These are phyloP conservation scores for Prunella strophiata DNA, from an alignment of 2,797 vertebrate genomes.

Conservation along the genomic window DNA sequence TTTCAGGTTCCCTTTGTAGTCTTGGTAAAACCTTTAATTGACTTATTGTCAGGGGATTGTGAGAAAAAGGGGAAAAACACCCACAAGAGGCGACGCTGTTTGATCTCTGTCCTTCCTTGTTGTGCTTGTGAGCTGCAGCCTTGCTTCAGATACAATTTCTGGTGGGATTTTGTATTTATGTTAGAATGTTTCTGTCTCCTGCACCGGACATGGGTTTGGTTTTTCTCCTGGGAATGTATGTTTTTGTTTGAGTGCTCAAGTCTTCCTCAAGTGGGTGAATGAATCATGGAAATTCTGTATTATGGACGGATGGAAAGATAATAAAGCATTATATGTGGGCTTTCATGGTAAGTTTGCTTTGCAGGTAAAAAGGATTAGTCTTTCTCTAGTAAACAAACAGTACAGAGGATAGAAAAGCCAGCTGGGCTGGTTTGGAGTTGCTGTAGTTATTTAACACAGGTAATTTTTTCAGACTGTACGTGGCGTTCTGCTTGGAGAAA, in stretches of 20 bases:
- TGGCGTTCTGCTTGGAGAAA: neutral
- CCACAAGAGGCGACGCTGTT: neutral
- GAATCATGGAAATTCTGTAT: slow-evolving; percentile 35
- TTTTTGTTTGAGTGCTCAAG: slow-evolving; percentile 1
- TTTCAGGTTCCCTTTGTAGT: slow-evolving; percentile 6
- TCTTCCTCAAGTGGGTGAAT: slow-evolving; percentile 4
- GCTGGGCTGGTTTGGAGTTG: neutral
- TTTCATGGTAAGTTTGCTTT: neutral
- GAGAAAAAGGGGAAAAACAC: slow-evolving; percentile 4
- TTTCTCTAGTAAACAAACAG: neutral
- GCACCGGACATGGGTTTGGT: neutral
- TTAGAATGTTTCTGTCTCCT: neutral
- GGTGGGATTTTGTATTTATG: neutral
- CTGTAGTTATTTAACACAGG: neutral
- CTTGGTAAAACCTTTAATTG: slow-evolving; percentile 10
- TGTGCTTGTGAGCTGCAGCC: neutral
- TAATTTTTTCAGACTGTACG: neutral
- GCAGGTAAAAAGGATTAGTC: neutral
- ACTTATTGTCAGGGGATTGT: neutral
- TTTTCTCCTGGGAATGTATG: slow-evolving; percentile 10
- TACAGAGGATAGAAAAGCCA: neutral
- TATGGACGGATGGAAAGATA: neutral
- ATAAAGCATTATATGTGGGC: neutral
- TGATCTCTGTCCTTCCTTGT: neutral
- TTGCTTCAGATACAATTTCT: neutral